Evolutionary conservation across 2,888 invertebrate genomes (phyloP), one percentile per base, ranked within the genome.

Genomic region (Drosophila monieri): DNA sequence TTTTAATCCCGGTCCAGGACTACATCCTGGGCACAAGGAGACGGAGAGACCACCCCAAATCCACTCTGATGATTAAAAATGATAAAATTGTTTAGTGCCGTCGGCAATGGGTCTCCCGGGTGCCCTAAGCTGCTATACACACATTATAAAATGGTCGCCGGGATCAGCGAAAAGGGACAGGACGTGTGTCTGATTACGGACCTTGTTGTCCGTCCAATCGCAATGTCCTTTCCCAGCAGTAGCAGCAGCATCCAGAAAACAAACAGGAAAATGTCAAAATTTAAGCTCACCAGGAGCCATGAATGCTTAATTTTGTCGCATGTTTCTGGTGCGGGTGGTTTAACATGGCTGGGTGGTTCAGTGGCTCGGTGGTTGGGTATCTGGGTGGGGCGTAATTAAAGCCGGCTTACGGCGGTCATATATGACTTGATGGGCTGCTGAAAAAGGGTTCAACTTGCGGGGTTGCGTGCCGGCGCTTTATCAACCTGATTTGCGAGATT

Each of bases 111-210:
- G 78, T 85, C 90, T 83, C 89, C 70, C 64, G 91, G 89, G 90
- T 80, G 86, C 78, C 84, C 86, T 90, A 90, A 90, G 89, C 89
- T 89, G 90, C 90, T 90, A 90, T 90, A 91, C 89, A 90, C 90
- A 91, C 90, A 90, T 90, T 91, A 90, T 91, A 90, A 90, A 90
- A 89, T 90, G 90, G 89, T 85, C 86, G 88, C 80, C 88, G 79
- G 89, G 85, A 89, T 89, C 88, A 80, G 68, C 48, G 70, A 69
- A 68, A 77, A 56, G 72, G 66, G 58, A 70, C 55, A 81, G 77
- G 77, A 74, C 72, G 74, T 85, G 87, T 71, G 77, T 72, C 73
- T 83, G 86, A 80, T 85, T 80, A 68, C 62, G 76, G 85, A 62
- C 66, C 62, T 39, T 52, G 25, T 32, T 44, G 37, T 35, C 65